These are phyloP conservation scores for Microplitis manilae DNA, from an alignment of 2,888 invertebrate genomes.

Conservation along the genomic window DNA sequence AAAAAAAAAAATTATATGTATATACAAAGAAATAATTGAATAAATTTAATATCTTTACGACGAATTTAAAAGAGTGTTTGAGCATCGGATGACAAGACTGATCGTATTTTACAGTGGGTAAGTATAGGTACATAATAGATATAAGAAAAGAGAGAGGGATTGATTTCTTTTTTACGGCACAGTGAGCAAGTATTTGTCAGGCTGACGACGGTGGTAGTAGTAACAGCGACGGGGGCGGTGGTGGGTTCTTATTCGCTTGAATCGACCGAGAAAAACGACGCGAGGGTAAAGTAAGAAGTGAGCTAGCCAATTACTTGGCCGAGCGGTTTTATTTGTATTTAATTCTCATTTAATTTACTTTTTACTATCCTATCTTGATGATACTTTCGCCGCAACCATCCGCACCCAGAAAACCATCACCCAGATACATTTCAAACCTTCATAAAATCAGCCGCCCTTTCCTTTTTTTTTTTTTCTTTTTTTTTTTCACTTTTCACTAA, in stretches of 20 bases:
- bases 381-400: conserved; percentile 29
- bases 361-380: conserved; percentile 59
- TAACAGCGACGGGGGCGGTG: conserved; percentile 45
- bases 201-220: conserved; percentile 36
- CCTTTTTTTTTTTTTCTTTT: background rate
- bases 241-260: conserved; percentile 49
- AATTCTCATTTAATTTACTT: conserved; percentile 72
- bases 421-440: background rate
- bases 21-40: background rate
- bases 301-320: conserved; percentile 70
- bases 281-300: conserved; percentile 52
- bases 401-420: background rate
- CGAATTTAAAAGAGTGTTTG: background rate
- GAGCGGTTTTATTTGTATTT: conserved; percentile 71
- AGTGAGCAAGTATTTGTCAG: conserved; percentile 15
- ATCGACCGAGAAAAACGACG: conserved; percentile 14
- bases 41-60: background rate
- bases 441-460: conserved; percentile 2
- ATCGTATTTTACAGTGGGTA: background rate
- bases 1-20: no score
- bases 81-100: background rate
- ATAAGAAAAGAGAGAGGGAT: conserved; percentile 19
- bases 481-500: conserved; percentile 11
- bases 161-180: conserved; percentile 52
- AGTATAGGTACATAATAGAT: background rate